phyloP scores from a whole-genome alignment of 2,888 invertebrate species.

The Dusona sp. region DNA sequence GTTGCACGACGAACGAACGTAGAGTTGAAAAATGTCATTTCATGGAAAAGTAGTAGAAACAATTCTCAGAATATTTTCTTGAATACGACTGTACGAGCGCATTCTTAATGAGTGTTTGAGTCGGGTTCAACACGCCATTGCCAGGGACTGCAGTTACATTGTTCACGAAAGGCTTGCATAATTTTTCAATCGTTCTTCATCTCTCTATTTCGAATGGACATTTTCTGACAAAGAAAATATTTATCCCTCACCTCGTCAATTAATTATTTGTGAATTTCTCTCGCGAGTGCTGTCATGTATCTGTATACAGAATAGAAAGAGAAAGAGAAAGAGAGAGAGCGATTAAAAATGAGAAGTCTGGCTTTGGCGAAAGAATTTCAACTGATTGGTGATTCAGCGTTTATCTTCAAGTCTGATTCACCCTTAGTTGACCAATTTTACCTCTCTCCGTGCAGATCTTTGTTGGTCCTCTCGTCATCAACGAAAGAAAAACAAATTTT shows the following conservation, averaged over 20 bases:
- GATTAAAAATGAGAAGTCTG: background rate
- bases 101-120: background rate
- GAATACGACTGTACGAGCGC: background rate
- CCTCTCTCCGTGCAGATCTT: slow-evolving; percentile 7
- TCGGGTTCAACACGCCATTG: slow-evolving; percentile 12
- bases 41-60: background rate
- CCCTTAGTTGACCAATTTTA: slow-evolving; percentile 2
- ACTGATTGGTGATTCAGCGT: slow-evolving; percentile 56
- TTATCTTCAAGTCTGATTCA: slow-evolving; percentile 36
- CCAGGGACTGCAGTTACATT: background rate
- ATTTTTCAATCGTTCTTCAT: background rate
- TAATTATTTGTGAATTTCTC: background rate
- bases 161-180: slow-evolving; percentile 20
- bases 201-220: background rate
- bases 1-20: background rate
- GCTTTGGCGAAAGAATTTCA: slow-evolving; percentile 30
- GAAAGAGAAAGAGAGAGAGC: background rate
- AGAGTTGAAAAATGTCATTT: background rate
- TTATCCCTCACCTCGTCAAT: background rate
- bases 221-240: background rate
- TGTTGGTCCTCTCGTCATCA: background rate
- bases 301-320: background rate
- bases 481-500: background rate
- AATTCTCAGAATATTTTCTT: background rate
- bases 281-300: background rate